Percentiles rank a stretch among this genome's conserved stretches.
phyloP scores from a whole-genome alignment of 2,888 invertebrate species.

The Drosophila kokeensis region DNA sequence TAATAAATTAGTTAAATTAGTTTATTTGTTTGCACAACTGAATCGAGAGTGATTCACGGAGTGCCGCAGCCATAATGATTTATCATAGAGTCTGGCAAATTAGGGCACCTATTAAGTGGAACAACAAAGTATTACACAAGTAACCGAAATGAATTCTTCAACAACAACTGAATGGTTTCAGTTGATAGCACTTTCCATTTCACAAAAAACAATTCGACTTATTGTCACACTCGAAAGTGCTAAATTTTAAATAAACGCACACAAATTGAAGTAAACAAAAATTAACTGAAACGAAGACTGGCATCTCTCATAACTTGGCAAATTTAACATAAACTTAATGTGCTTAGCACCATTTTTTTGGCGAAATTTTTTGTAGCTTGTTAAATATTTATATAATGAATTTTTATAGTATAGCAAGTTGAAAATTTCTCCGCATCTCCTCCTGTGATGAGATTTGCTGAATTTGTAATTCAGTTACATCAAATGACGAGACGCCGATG shows the following conservation, averaged over 20 bases:
- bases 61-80: slow-evolving; percentile 6
- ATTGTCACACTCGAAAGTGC: slow-evolving; percentile 31
- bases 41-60: slow-evolving; percentile 28
- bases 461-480: slow-evolving; percentile 43
- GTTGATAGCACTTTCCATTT: slow-evolving; percentile 54
- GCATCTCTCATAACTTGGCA: slow-evolving; percentile 4
- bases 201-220: slow-evolving; percentile 14
- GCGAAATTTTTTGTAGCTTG: slow-evolving; percentile 51
- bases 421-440: slow-evolving; percentile 38
- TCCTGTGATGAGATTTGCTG: slow-evolving; percentile 1
- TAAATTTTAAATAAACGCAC: slow-evolving; percentile 49
- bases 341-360: slow-evolving; percentile 45
- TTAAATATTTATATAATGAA: slow-evolving; percentile 51
- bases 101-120: not conserved
- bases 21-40: slow-evolving; percentile 21
- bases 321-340: slow-evolving; percentile 31
- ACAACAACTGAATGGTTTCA: slow-evolving; percentile 11
- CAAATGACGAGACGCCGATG: slow-evolving; percentile 18
- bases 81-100: slow-evolving; percentile 12
- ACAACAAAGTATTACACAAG: slow-evolving; percentile 3
- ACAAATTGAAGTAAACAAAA: slow-evolving; percentile 25
- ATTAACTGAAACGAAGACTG: slow-evolving; percentile 14
- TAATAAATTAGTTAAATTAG: slow-evolving; percentile 42
- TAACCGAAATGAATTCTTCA: not conserved
- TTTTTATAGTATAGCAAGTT: slow-evolving; percentile 3